Percentiles rank a stretch among this genome's conserved stretches.
phyloP scores from a whole-genome alignment of 1,140 invertebrate genomes.

The Eumaeus atala region DNA sequence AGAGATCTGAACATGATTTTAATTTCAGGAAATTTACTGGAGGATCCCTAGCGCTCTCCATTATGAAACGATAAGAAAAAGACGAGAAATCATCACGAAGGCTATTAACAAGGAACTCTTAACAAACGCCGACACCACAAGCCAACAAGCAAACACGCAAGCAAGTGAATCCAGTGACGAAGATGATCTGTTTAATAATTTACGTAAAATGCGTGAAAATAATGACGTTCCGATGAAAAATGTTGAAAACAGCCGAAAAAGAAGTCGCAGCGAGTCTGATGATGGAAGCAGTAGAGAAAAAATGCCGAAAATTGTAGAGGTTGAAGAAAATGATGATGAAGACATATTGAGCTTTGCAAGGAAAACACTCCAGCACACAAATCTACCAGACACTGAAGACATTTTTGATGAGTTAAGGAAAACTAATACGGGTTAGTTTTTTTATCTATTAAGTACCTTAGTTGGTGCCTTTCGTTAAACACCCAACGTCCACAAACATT shows the following conservation, averaged over 20 bases:
- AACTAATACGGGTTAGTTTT: slow-evolving; percentile 39
- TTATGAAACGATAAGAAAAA: slow-evolving; percentile 54
- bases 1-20: background rate
- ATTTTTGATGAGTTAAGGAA: slow-evolving; percentile 40
- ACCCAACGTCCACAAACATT: background rate
- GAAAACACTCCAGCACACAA: slow-evolving; percentile 47
- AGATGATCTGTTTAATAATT: slow-evolving; percentile 54
- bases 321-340: slow-evolving; percentile 41
- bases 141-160: slow-evolving; percentile 7
- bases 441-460: background rate
- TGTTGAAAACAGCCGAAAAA: slow-evolving; percentile 17
- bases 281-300: slow-evolving; percentile 38
- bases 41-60: slow-evolving; percentile 75
- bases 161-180: slow-evolving; percentile 50
- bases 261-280: slow-evolving; percentile 22
- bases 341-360: slow-evolving; percentile 60
- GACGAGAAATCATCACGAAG: slow-evolving; percentile 58
- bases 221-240: slow-evolving; percentile 1
- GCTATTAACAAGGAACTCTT: slow-evolving; percentile 56
- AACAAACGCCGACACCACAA: slow-evolving; percentile 26
- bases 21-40: slow-evolving; percentile 77
- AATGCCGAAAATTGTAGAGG: slow-evolving; percentile 52
- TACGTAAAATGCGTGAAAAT: slow-evolving; percentile 41
- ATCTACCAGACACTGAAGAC: slow-evolving; percentile 56
- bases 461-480: background rate